phyloP scores from a whole-genome alignment of 2,888 invertebrate genomes.

The Pardosa pseudoannulata region DNA sequence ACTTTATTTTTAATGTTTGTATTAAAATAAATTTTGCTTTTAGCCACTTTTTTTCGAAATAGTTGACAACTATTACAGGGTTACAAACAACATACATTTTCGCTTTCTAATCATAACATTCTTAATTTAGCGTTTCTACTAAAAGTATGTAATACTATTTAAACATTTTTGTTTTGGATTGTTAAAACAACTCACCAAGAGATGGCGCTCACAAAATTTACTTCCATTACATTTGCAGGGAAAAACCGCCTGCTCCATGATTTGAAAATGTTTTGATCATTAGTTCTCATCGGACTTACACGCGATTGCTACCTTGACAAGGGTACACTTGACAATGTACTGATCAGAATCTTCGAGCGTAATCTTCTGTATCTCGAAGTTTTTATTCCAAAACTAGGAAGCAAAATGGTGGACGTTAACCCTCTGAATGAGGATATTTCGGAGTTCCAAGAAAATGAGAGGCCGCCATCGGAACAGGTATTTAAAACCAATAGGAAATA shows the following conservation, averaged over 20 bases:
- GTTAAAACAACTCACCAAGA: not conserved
- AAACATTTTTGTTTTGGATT: too few relatives aligned
- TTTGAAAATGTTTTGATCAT: constrained; percentile 55
- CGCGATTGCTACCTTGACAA: constrained; percentile 52
- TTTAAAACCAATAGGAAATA: not conserved
- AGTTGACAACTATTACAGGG: too few relatives aligned
- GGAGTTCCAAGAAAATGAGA: constrained; percentile 61
- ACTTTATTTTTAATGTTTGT: too few relatives aligned
- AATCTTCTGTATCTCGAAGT: constrained; percentile 7
- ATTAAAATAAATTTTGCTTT: too few relatives aligned
- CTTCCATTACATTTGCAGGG: constrained; percentile 17
- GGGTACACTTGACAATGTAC: constrained; percentile 34
- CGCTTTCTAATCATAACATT: too few relatives aligned
- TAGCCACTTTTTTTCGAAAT: too few relatives aligned
- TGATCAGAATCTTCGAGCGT: constrained; percentile 11
- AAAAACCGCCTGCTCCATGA: constrained; percentile 19
- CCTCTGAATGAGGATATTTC: constrained; percentile 31
- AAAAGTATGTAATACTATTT: too few relatives aligned
- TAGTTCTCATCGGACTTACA: constrained; percentile 32
- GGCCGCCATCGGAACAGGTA: constrained; percentile 70
- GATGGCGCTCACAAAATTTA: constrained; percentile 33
- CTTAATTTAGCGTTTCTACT: too few relatives aligned
- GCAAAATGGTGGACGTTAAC: constrained; percentile 66
- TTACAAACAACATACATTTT: too few relatives aligned
- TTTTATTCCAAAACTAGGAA: constrained; percentile 25